A percentile compares a stretch with the other conserved stretches of the same genome.
Conservation (phyloP, 2,888 invertebrate genomes). For the Latheticus oryzae region DNA sequence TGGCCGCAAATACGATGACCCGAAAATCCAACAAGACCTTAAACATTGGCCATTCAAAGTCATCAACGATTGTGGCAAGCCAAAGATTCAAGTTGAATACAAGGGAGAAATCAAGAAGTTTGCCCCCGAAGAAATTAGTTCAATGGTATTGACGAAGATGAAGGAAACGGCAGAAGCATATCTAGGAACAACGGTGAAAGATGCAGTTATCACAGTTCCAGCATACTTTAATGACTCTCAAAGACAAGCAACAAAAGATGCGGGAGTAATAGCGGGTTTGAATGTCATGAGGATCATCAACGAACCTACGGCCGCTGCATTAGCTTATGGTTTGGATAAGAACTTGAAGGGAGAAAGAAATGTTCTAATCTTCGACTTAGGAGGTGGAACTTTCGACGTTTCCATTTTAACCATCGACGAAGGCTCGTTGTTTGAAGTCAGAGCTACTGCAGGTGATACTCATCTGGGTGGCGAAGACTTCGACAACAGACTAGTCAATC, state of each 20-base stretch:
- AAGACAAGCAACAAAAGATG: slow-evolving; percentile 72
- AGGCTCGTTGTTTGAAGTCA: slow-evolving; percentile 69
- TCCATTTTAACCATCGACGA: slow-evolving; percentile 76
- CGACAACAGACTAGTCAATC: slow-evolving; percentile 74
- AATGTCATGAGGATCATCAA: slow-evolving; percentile 76
- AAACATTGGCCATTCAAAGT: slow-evolving; percentile 88
- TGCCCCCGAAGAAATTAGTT: slow-evolving; percentile 78
- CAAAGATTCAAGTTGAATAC: slow-evolving; percentile 76
- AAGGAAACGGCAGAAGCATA: slow-evolving; percentile 56
- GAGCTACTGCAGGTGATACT: slow-evolving; percentile 69
- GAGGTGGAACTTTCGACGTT: slow-evolving; percentile 75
- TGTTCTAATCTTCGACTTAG: slow-evolving; percentile 70
- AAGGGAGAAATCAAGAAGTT: slow-evolving; percentile 75
- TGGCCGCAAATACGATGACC: slow-evolving; percentile 81
- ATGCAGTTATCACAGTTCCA: slow-evolving; percentile 61
- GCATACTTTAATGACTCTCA: slow-evolving; percentile 64
- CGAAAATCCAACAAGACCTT: slow-evolving; percentile 81
- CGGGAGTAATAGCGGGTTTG: slow-evolving; percentile 75
- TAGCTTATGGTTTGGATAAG: slow-evolving; percentile 70
- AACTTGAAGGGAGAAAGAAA: slow-evolving; percentile 63
- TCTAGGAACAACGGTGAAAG: slow-evolving; percentile 71
- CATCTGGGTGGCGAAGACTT: slow-evolving; percentile 67
- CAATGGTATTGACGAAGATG: slow-evolving; percentile 71
- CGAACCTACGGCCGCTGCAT: slow-evolving; percentile 73
- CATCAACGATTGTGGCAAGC: slow-evolving; percentile 73